These are phyloP conservation scores for Otis tarda DNA, from an alignment of 2,113 vertebrate species.

Conservation along the genomic window DNA sequence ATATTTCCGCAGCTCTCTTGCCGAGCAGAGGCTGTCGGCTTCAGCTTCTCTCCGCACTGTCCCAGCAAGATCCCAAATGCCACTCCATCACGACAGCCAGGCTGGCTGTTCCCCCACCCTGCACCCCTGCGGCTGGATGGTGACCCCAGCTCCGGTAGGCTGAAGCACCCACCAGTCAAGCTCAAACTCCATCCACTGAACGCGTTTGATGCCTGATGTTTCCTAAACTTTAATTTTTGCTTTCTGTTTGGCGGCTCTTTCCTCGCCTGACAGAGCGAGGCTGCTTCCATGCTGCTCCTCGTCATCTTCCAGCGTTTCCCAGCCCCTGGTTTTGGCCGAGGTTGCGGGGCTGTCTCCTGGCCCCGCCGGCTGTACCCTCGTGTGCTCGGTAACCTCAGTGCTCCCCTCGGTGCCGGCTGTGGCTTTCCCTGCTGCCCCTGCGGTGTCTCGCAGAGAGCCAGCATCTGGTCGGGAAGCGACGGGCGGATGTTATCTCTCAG, in stretches of 20 bases:
- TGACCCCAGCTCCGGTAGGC: no score
- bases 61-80: not conserved
- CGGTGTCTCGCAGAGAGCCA: not conserved
- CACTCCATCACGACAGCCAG: no score
- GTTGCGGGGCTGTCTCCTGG: not conserved
- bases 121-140: no score
- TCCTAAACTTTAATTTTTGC: not conserved
- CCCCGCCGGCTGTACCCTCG: fast-evolving
- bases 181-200: not conserved
- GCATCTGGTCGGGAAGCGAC: not conserved
- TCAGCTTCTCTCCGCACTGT: not conserved
- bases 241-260: not conserved
- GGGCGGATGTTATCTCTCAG: not conserved
- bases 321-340: not conserved
- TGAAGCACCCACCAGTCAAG: not conserved
- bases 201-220: fast-evolving
- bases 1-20: not conserved
- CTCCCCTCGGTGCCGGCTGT: not conserved
- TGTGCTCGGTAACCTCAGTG: not conserved
- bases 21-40: not conserved
- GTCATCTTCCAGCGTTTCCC: fast-evolving
- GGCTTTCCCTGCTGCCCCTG: not conserved
- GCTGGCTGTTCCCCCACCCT: no score
- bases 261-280: fast-evolving
- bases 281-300: not conserved